A percentile compares a stretch with the other conserved stretches of the same genome.
These are phyloP conservation scores for Antennarius striatus DNA, from an alignment of 2,113 vertebrate species.

Conservation along the genomic window DNA sequence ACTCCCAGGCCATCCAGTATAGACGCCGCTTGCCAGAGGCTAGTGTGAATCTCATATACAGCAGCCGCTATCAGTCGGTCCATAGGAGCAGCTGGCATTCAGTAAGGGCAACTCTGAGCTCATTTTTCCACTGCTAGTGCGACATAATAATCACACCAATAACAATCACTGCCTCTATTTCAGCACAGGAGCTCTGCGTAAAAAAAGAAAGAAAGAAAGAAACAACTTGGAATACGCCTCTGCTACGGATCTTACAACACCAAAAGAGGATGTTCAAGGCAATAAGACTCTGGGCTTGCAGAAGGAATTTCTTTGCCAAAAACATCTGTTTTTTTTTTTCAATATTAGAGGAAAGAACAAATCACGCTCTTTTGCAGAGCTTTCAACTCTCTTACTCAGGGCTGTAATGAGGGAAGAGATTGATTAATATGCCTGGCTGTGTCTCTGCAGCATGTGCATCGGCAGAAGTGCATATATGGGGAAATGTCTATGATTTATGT, in stretches of 20 bases:
- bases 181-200: slow-evolving; percentile 45
- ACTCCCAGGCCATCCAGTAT: slow-evolving; percentile 41
- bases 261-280: slow-evolving; percentile 43
- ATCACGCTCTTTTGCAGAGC: no score
- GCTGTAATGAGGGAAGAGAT: slow-evolving; percentile 1
- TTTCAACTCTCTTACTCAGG: no score
- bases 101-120: slow-evolving; percentile 36
- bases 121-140: slow-evolving; percentile 18
- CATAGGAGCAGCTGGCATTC: slow-evolving; percentile 23
- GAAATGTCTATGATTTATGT: slow-evolving; percentile 16
- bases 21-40: slow-evolving; percentile 54
- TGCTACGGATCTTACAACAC: slow-evolving; percentile 15
- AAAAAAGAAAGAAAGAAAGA: slow-evolving; percentile 22
- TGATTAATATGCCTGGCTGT: neutral
- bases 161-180: slow-evolving; percentile 37
- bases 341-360: slow-evolving; percentile 31
- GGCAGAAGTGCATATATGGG: neutral
- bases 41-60: slow-evolving; percentile 47
- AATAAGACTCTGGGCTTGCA: slow-evolving; percentile 48
- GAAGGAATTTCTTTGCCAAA: slow-evolving; percentile 55
- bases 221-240: slow-evolving; percentile 5
- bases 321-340: slow-evolving; percentile 64
- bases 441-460: slow-evolving; percentile 23
- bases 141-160: slow-evolving; percentile 54
- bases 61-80: slow-evolving; percentile 44